phyloP scores from a whole-genome alignment of 2,113 vertebrate genomes.

The human (Homo sapiens) region DNA sequence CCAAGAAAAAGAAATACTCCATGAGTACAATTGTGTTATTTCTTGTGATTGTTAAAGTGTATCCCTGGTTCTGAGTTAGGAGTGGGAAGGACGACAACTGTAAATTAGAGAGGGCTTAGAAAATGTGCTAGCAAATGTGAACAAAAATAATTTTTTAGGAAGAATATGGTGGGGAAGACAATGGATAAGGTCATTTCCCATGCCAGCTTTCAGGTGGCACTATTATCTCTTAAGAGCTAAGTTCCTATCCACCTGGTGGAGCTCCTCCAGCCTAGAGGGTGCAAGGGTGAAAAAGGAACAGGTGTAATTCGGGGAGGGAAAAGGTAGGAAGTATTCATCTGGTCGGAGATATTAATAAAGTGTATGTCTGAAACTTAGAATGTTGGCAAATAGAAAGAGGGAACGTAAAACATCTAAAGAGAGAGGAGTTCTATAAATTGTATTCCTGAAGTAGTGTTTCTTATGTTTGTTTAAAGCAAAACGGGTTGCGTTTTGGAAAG shows the following conservation, averaged over 20 bases:
- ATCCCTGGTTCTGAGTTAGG: not conserved
- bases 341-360: not conserved
- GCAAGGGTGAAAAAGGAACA: not conserved
- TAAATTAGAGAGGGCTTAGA: not conserved
- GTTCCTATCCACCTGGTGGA: not conserved
- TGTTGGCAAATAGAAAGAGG: not conserved
- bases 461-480: not conserved
- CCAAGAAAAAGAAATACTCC: not conserved
- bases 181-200: not conserved
- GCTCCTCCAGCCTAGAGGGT: not conserved
- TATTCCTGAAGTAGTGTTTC: not conserved
- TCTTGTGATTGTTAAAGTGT: not conserved
- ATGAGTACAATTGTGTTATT: not conserved
- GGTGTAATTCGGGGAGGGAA: not conserved
- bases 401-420: not conserved
- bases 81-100: not conserved
- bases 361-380: not conserved
- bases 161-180: not conserved
- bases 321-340: not conserved
- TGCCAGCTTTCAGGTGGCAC: conserved; percentile 55
- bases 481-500: not conserved
- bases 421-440: not conserved
- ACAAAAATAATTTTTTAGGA: not conserved
- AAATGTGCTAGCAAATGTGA: not conserved
- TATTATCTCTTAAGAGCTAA: conserved; percentile 12